A percentile compares a stretch with the other conserved stretches of the same genome.
Evolutionary conservation across 2,888 invertebrate genomes (phyloP).

Genomic region (Drymonia ruficornis): DNA sequence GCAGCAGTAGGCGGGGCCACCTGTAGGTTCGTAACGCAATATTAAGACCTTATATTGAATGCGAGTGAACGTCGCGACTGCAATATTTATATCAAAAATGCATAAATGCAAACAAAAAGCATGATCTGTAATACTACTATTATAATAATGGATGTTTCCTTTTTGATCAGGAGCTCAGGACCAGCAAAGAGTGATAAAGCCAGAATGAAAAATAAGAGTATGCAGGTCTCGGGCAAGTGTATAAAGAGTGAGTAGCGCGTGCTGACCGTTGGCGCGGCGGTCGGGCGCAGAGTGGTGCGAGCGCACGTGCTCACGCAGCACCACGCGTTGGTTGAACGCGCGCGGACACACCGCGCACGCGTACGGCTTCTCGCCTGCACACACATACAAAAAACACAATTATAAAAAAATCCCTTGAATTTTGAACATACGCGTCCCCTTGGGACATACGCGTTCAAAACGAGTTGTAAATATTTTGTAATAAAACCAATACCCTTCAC

Average conservation of each 20-base stretch:
- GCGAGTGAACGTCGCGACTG: neutral
- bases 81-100: neutral
- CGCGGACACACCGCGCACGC: constrained; percentile 94
- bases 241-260: neutral
- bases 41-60: neutral
- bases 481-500: too few species aligned
- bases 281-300: constrained; percentile 94
- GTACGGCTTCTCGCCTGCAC: constrained; percentile 91
- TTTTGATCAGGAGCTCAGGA: too few species aligned
- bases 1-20: constrained; percentile 88
- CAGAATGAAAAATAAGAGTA: too few species aligned
- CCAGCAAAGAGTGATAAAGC: too few species aligned
- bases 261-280: constrained; percentile 82
- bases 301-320: constrained; percentile 92
- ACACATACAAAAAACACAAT: constrained; percentile 12
- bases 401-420: neutral
- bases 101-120: too few species aligned
- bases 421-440: too few species aligned
- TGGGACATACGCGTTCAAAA: too few species aligned
- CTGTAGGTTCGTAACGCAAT: constrained; percentile 38
- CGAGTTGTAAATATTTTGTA: too few species aligned
- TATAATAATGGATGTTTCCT: too few species aligned
- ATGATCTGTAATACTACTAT: too few species aligned
- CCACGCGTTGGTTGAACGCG: constrained; percentile 94
- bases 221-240: too few species aligned